phyloP scores from a whole-genome alignment of 1,140 invertebrate species.

The Drosophila pseudoobscura region DNA sequence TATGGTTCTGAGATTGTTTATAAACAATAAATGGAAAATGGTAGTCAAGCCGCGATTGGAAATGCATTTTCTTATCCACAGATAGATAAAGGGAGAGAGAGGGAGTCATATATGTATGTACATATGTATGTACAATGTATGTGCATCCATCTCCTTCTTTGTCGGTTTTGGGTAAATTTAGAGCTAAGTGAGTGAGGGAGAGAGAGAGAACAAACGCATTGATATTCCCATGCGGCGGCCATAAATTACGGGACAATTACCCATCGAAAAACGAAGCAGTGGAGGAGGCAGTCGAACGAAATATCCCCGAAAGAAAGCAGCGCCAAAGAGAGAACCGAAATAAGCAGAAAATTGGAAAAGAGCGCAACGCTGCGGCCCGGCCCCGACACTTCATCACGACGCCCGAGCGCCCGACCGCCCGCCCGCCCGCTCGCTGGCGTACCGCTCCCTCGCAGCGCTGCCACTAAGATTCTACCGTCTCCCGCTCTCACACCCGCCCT shows the following conservation, averaged over 20 bases:
- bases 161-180: constrained; percentile 61
- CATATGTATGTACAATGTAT: not conserved
- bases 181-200: constrained; percentile 21
- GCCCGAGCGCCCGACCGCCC: not conserved
- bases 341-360: constrained; percentile 59
- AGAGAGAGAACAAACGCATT: constrained; percentile 46
- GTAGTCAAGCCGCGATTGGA: constrained; percentile 21
- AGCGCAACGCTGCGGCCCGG: constrained; percentile 30
- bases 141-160: not conserved
- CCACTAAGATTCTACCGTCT: not conserved
- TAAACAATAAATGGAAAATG: constrained; percentile 57
- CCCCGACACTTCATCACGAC: constrained; percentile 65
- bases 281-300: constrained; percentile 32
- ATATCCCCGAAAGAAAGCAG: constrained; percentile 22
- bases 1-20: constrained; percentile 55
- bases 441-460: not conserved
- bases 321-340: constrained; percentile 30
- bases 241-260: constrained; percentile 79
- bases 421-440: constrained; percentile 12
- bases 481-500: constrained; percentile 27
- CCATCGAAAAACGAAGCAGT: constrained; percentile 44
- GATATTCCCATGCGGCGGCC: constrained; percentile 75
- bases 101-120: not conserved
- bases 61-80: no score
- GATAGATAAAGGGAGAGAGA: constrained; percentile 14